Percentiles rank a stretch among this genome's conserved stretches.
These are phyloP conservation scores for Cossypha caffra DNA, from an alignment of 2,797 vertebrate genomes.

Conservation along the genomic window DNA sequence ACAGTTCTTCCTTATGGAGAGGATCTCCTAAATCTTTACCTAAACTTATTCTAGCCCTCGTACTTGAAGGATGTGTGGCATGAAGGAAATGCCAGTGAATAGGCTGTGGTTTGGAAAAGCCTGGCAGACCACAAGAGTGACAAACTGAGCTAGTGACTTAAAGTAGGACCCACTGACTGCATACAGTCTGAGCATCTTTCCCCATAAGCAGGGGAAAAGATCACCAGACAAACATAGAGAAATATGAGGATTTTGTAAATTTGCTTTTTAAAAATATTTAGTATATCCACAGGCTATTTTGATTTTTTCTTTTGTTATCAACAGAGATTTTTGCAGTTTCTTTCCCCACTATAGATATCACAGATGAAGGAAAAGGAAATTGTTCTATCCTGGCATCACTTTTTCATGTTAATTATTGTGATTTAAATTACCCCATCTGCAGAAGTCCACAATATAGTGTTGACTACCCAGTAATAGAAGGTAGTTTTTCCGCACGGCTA, in stretches of 20 bases:
- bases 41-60: background rate
- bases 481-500: conserved; percentile 18
- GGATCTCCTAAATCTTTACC: background rate
- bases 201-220: background rate
- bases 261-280: background rate
- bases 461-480: conserved; percentile 5
- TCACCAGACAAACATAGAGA: background rate
- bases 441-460: background rate
- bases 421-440: background rate
- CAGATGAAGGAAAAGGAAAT: background rate
- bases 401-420: conserved; percentile 35
- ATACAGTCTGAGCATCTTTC: background rate
- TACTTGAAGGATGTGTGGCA: background rate
- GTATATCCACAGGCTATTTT: fast-evolving
- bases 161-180: background rate
- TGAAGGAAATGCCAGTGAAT: background rate
- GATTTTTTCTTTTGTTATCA: background rate
- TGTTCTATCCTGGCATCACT: background rate
- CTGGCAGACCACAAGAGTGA: background rate
- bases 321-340: background rate
- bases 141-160: background rate
- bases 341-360: background rate
- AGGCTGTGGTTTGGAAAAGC: background rate
- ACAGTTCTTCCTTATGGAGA: background rate
- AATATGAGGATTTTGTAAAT: background rate